These are phyloP conservation scores for Pollachius pollachius DNA, from an alignment of 2,113 vertebrate species.

Conservation along the genomic window DNA sequence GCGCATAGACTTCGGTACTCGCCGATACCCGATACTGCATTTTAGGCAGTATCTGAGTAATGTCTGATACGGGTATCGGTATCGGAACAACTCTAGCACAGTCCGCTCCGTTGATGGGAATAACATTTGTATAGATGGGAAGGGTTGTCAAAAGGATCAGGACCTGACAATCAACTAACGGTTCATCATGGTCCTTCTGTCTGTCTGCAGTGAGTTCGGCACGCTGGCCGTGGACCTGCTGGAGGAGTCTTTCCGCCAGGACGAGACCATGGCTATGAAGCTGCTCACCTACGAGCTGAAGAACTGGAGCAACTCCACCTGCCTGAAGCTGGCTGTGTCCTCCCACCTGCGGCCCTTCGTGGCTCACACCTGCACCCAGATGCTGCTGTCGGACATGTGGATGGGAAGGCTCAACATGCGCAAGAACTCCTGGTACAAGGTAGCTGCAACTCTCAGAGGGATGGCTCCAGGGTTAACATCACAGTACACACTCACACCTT, in stretches of 20 bases:
- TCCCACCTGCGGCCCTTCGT: conserved; percentile 93
- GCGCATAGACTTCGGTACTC: too few relatives aligned
- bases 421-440: conserved; percentile 99
- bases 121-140: too few relatives aligned
- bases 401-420: conserved; percentile 99
- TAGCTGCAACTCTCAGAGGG: conserved; percentile 56
- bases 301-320: conserved; percentile 99
- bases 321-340: conserved; percentile 94
- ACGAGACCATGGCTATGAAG: conserved; percentile 99
- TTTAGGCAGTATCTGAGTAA: too few relatives aligned
- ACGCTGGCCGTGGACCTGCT: conserved; percentile 92
- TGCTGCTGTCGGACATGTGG: conserved; percentile 98
- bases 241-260: conserved; percentile 95
- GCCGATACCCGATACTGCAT: too few relatives aligned
- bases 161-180: too few relatives aligned
- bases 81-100: too few relatives aligned
- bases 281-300: conserved; percentile 96
- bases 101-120: too few relatives aligned
- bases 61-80: too few relatives aligned
- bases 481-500: too few relatives aligned
- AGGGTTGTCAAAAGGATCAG: too few relatives aligned
- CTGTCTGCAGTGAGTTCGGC: conserved; percentile 86
- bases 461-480: background rate
- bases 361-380: conserved; percentile 96
- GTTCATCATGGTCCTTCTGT: too few relatives aligned